Percentiles rank a stretch among this genome's conserved stretches.
These are phyloP conservation scores for Sterna hirundo DNA, from an alignment of 2,113 vertebrate genomes.

Conservation along the genomic window DNA sequence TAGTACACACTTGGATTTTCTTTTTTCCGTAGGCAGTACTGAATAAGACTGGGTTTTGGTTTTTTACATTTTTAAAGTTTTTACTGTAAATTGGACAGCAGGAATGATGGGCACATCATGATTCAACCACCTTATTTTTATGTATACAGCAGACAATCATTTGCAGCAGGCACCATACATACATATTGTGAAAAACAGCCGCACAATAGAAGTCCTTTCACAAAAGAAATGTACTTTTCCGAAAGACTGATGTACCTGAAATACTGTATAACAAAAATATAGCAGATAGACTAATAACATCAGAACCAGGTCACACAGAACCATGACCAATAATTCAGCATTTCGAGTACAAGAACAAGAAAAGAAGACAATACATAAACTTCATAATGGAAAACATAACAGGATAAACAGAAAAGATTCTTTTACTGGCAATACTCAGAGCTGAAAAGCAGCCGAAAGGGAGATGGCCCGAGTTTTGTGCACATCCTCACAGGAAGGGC, in stretches of 20 bases:
- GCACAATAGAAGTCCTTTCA: conserved; percentile 39
- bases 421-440: conserved; percentile 12
- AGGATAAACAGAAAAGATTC: conserved; percentile 49
- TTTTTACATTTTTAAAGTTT: neutral
- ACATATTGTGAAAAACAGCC: conserved; percentile 59
- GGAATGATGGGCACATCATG: conserved; percentile 38
- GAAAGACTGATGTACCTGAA: conserved; percentile 31
- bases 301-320: conserved; percentile 50
- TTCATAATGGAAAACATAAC: conserved; percentile 46
- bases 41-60: neutral
- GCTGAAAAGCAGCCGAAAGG: neutral
- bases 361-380: conserved; percentile 43
- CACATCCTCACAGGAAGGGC: neutral
- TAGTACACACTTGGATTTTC: conserved; percentile 5
- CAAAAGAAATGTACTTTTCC: conserved; percentile 54
- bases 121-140: conserved; percentile 57
- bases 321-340: conserved; percentile 39
- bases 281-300: conserved; percentile 38
- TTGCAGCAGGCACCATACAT: conserved; percentile 27
- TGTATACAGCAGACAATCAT: conserved; percentile 50
- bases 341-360: neutral
- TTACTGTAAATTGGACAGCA: conserved; percentile 17
- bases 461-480: neutral
- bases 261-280: conserved; percentile 29
- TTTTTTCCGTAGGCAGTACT: neutral